Evolutionary conservation across 2,888 invertebrate genomes (phyloP), one percentile per base, ranked within the genome.

Genomic region (Polymixis lichenea): DNA sequence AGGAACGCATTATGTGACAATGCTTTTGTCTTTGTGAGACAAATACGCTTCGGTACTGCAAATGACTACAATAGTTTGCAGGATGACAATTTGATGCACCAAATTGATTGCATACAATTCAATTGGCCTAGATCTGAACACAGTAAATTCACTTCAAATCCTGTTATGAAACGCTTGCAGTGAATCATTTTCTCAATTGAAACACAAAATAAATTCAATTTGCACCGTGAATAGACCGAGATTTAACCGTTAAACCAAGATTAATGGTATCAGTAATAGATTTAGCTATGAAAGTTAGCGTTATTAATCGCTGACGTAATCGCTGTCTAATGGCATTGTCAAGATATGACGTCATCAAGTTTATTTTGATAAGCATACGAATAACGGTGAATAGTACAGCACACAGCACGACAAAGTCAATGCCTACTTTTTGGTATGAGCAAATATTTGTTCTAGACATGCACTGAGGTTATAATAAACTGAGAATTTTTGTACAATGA

Each of bases 1-100:
- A 93, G 92, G 94, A 86, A 77, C 85, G 93, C 93, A 91, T 90
- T 87, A 86, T 91, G 92, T 93, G 92, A 91, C 86, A 88, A 89
- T 88, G 95, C 95, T 95, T 95, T 91, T 93, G 94, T 95, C 94
- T 92, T 89, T 93, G 92, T 92, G 89, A 84, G 92, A 92, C 91
- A 92, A 90, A 91, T 88, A 83, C 89, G 93, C 93, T 93, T 92
- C 89, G 81, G 84, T 83, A 86, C 87, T 89, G 90, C 89, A 88
- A 86, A 76, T 83, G 78, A 79, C 81, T 83, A 78, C 84, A 85
- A 85, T 84, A 78, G 80, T 87, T 84, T 87, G 87, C 87, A 90
- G 87, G 84, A 84, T 83, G 80, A 83, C 81, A 72, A 82, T 85
- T 77, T 81, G 84, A 89, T 87, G 88, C 87, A 88, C 87, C 80